Evolutionary conservation across 2,888 invertebrate genomes (phyloP), one percentile per base, ranked within the genome.

Genomic region (Lasioglossum zephyrum): DNA sequence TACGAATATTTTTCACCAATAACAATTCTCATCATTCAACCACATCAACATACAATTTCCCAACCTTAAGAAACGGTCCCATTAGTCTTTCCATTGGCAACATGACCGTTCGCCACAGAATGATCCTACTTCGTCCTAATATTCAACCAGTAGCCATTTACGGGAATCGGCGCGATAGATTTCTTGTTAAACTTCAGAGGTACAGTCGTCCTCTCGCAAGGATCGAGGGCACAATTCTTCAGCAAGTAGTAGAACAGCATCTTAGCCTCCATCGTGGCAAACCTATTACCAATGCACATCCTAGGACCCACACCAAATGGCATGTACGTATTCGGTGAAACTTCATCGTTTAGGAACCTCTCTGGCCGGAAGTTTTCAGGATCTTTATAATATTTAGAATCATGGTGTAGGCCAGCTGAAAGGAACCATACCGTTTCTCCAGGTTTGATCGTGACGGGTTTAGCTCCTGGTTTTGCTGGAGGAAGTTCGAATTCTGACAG

Each of bases 351-450:
- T 2, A 92, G 86, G 74, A 95, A 95, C 78, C 95, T 90, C 36
- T 95, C 94, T 0, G 95, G 95, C 84, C 95, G 91, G 79, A 95
- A 95, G 53, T 91, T 92, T 0, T 93, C 87, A 0, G 95, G 95
- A 16, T 95, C 89, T 0, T 93, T 88, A 85, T 89, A 95, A 82
- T 93, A 93, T 5, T 94, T 88, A 0, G 93, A 91, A 87, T 95
- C 94, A 13, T 90, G 89, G 36, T 95, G 95, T 5, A 95, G 74
- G 0, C 92, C 88, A 69, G 89, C 89, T 1, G 90, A 80, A 0
- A 95, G 94, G 4, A 95, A 79, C 79, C 91, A 91, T 0, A 95
- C 80, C 0, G 66, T 77, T 0, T 89, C 90, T 2, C 94, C 95
- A 18, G 93, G 93, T 75, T 93, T 90, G 3, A 95, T 36, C 0